Base-by-base conservation (phyloP, 2,888 invertebrate genomes). In the Perithous albicinctus region DNA sequence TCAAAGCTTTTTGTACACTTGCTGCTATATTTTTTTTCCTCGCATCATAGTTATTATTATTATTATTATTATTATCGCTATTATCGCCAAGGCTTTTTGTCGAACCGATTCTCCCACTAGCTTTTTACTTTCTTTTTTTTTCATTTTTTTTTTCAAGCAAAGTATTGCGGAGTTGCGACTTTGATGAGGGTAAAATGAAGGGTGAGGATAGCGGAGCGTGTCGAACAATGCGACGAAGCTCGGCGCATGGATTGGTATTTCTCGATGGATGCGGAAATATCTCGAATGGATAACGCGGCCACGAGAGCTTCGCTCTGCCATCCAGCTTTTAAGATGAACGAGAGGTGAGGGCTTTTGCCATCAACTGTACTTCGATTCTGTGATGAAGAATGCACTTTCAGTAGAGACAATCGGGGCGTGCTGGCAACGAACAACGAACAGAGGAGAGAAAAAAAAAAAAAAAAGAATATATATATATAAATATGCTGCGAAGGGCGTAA, bases 191-290 rank as follows among this genome's bases (percentile, higher is more conserved):
- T 26, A 48, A 43, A 46, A 75, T 66, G 70, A 78, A 69, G 70
- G 70, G 66, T 20, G 74, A 66, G 46, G 43, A 69, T 18, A 56
- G 63, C 43, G 69, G 56, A 80, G 46, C 51, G 76, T 80, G 66
- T 67, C 69, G 73, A 81, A 80, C 75, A 78, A 81, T 67, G 61
- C 75, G n/a, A n/a, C 12, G 38, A 29, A 54, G 1, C 59, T n/a
- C 59, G 70, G 70, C 61, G 66, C 74, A 82, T 78, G 82, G 82
- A 82, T 82, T 82, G 75, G 78, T 78, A 82, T 82, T 82, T 82
- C 78, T 75, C 82, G 82, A 82, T 82, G 78, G 74, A 75, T 82
- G 78, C 74, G 64, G 54, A 74, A 81, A 63, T 32, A 66, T 76
- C 59, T 59, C 43, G 66, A 73, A 69, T 69, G 64, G 23, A 56